Evolutionary conservation across 2,113 vertebrate genomes (phyloP).

Genomic region (Xiphophorus hellerii): DNA sequence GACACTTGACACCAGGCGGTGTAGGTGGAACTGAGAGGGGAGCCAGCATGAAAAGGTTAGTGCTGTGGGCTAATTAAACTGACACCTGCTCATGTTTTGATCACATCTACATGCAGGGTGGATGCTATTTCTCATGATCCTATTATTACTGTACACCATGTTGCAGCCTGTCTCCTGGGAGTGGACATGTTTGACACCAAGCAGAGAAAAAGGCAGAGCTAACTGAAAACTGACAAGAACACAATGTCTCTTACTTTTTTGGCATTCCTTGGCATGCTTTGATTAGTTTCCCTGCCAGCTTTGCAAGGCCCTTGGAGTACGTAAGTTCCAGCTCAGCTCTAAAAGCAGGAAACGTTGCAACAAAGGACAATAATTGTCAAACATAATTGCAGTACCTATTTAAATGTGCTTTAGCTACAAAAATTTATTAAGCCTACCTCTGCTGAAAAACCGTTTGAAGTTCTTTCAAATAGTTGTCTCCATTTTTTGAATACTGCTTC

Average conservation of each 20-base stretch:
- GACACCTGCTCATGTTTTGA: conserved; percentile 54
- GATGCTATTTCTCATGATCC: conserved; percentile 26
- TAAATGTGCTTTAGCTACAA: conserved; percentile 9
- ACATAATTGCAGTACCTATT: conserved; percentile 41
- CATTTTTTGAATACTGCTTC: conserved; percentile 87
- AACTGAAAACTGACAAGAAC: neutral
- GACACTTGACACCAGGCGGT: conserved; percentile 84
- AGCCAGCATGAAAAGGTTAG: conserved; percentile 61
- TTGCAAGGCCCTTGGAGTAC: conserved; percentile 86
- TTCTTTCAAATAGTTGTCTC: conserved; percentile 89
- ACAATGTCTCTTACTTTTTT: conserved; percentile 81
- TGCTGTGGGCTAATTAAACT: conserved; percentile 44
- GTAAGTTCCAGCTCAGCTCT: conserved; percentile 85
- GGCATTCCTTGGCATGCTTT: conserved; percentile 81
- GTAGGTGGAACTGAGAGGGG: conserved; percentile 79
- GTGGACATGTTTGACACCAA: conserved; percentile 29
- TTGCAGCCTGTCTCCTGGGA: conserved; percentile 9
- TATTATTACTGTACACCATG: conserved; percentile 17
- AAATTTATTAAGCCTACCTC: conserved; percentile 74
- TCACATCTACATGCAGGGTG: conserved; percentile 28
- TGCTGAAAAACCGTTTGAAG: conserved; percentile 86
- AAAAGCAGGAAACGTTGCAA: conserved; percentile 32
- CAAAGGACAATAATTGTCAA: conserved; percentile 33
- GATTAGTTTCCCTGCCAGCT: conserved; percentile 83
- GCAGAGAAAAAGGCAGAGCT: conserved; percentile 12